Conservation (phyloP, 2,113 vertebrate species). For the Lethenteron camtschaticum region DNA sequence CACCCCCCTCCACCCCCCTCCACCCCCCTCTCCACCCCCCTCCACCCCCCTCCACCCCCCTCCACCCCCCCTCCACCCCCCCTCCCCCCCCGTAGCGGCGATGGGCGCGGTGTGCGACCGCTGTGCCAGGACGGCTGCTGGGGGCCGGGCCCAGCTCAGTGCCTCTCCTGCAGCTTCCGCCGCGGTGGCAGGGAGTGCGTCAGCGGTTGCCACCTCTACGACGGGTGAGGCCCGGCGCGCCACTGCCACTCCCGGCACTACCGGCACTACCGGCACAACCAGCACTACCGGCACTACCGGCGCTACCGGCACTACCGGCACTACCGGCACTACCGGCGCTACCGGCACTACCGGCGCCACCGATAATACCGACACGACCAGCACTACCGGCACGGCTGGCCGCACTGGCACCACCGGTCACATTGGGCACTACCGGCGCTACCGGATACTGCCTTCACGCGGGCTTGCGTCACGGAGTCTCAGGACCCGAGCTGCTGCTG, state of each 20-base stretch:
- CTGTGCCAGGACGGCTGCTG: constrained; percentile 51
- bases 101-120: constrained; percentile 35
- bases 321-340: background rate
- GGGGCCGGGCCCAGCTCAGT: constrained; percentile 63
- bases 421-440: too few relatives aligned
- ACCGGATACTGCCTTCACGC: too few relatives aligned
- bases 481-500: too few relatives aligned
- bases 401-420: too few relatives aligned
- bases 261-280: background rate
- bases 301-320: background rate
- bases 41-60: too few relatives aligned
- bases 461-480: too few relatives aligned
- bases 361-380: too few relatives aligned
- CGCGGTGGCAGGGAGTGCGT: constrained; percentile 60
- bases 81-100: constrained; percentile 18
- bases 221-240: constrained; percentile 36
- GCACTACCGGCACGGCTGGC: too few relatives aligned
- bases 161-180: constrained; percentile 40
- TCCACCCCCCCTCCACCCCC: background rate
- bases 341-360: background rate
- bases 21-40: too few relatives aligned
- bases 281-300: background rate
- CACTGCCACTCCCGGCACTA: background rate
- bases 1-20: too few relatives aligned
- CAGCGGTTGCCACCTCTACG: constrained; percentile 42